phyloP scores from a whole-genome alignment of 2,113 vertebrate species.

The Heliornis fulica region DNA sequence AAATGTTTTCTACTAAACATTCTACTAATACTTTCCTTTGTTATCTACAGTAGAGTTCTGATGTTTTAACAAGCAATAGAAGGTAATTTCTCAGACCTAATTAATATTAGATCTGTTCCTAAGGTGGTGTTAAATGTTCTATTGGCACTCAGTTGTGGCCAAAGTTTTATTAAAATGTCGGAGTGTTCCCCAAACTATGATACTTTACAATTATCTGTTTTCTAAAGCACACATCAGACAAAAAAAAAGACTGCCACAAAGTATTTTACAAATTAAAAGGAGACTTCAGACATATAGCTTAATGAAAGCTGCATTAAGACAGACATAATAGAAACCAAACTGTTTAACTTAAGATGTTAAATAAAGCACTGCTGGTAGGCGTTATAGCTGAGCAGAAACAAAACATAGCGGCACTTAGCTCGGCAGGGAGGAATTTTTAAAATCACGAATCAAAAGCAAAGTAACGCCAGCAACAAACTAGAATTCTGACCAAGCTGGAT shows the following conservation, averaged over 20 bases:
- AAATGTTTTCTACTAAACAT: no score
- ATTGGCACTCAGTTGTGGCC: not conserved
- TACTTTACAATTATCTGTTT: not conserved
- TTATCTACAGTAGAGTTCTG: not conserved
- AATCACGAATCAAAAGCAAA: not conserved
- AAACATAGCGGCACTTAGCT: not conserved
- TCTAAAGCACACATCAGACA: not conserved
- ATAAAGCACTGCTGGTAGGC: not conserved
- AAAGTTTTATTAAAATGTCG: not conserved
- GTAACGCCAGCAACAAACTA: not conserved
- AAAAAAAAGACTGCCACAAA: not conserved
- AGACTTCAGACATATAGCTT: not conserved
- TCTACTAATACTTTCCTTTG: not conserved
- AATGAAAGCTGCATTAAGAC: not conserved
- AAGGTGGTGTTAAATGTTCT: not conserved
- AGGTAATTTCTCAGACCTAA: not conserved
- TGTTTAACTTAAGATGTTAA: not conserved
- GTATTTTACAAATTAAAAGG: not conserved
- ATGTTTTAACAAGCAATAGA: not conserved
- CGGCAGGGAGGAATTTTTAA: not conserved
- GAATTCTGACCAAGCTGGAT: not conserved
- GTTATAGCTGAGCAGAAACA: not conserved
- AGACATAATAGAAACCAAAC: not conserved
- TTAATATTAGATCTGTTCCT: not conserved
- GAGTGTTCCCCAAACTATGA: not conserved